Base-by-base conservation (phyloP, 2,113 vertebrate species). In the Epinephelus lanceolatus region DNA sequence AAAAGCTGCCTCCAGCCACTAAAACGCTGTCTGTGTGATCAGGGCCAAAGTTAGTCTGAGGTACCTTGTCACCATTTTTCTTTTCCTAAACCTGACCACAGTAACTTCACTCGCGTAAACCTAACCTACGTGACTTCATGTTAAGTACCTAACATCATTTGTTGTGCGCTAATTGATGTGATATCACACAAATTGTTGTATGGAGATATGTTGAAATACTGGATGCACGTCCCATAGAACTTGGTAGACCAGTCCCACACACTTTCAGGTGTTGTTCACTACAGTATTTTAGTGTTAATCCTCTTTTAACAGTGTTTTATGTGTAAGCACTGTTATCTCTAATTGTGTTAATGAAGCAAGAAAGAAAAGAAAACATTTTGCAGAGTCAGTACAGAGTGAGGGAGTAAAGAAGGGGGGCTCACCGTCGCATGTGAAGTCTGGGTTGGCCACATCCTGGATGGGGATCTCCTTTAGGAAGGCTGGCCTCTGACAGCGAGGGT, bases 381-480 rank as follows among this genome's bases (percentile, higher is more conserved):
- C 8, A 12, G 2, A 23, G 33, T 23, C 18, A 19, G 33, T 21
- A 19, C 45, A 59, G 30, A 15, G 30, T 9, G 1, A 60, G 30
- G 45, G 23, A 23, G 5, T 59, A 25, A 65, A 37, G 6, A 33
- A 1, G 33, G 33, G 33, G 33, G 8, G 12, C 85, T 94, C 95
- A 99, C 98, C 98, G 0, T 99, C 98, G 0, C 98, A 99, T 66
- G 97, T 98, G 81, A 99, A 99, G 94, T 99, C 98, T 15, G 99
- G 98, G 18, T 93, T 88, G 51, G 98, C 98, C 68, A 99, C 98
- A 1, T 99, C 98, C 94, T 99, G 98, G 91, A 99, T 97, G 71
- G 98, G 98, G 87, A 99, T 99, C 94, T 99, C 98, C 92, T 98
- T 99, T 61, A 99, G 95, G 95, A 99, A 99, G 90, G 96, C 97